phyloP scores from a whole-genome alignment of 2,113 vertebrate genomes.

The Aptenodytes patagonicus region DNA sequence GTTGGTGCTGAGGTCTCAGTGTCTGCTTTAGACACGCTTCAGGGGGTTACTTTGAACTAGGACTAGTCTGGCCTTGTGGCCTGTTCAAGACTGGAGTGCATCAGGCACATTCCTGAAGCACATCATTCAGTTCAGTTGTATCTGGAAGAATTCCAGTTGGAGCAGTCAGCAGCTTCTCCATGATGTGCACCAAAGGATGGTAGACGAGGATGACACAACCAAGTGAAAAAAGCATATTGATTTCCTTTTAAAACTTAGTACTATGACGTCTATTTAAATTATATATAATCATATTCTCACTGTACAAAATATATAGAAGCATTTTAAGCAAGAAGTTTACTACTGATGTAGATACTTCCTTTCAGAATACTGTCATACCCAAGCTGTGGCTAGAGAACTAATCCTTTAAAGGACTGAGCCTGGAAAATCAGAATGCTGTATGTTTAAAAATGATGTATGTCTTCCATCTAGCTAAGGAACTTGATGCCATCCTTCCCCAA shows the following conservation, averaged over 20 bases:
- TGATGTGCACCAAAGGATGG: background rate
- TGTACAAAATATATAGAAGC: background rate
- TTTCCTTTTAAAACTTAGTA: background rate
- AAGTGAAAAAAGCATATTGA: background rate
- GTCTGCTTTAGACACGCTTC: background rate
- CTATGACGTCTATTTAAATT: background rate
- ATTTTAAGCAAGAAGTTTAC: background rate
- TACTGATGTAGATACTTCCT: background rate
- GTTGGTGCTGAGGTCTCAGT: background rate
- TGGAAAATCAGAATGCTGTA: background rate
- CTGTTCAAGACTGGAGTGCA: background rate
- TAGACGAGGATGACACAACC: background rate
- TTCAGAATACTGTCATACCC: background rate
- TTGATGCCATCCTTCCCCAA: background rate
- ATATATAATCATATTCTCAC: background rate
- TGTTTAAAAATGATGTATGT: background rate
- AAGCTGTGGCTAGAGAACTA: background rate
- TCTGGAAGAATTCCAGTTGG: background rate
- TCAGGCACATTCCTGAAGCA: background rate
- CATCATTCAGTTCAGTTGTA: background rate
- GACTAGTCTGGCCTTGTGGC: background rate
- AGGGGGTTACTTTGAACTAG: background rate
- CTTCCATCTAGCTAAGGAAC: background rate
- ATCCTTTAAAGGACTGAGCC: background rate
- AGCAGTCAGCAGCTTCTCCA: background rate